phyloP scores from a whole-genome alignment of 2,888 invertebrate species.

The Chaetogeoica ovagalla region DNA sequence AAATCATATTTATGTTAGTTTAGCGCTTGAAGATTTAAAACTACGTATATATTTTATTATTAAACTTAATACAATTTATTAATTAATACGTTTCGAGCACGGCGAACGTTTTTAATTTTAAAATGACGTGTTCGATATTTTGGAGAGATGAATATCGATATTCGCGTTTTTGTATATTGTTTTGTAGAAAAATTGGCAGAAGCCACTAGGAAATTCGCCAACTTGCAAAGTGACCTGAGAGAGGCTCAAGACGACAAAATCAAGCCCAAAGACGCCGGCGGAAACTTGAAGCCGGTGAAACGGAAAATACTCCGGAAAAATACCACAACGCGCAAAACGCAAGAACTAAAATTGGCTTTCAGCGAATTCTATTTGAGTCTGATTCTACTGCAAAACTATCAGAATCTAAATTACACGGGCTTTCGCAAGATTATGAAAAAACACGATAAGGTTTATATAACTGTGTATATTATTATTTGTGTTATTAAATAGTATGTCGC shows the following conservation, averaged over 20 bases:
- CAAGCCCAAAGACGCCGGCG: conserved; percentile 58
- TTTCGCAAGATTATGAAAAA: conserved; percentile 99
- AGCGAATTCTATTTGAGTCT: conserved; percentile 97
- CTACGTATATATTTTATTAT: too few relatives aligned
- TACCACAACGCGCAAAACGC: conserved; percentile 57
- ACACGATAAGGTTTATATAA: conserved; percentile 84
- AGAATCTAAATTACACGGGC: conserved; percentile 96
- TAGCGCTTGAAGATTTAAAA: too few relatives aligned
- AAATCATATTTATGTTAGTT: too few relatives aligned
- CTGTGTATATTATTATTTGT: not conserved
- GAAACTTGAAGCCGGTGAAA: conserved; percentile 59
- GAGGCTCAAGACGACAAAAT: conserved; percentile 60
- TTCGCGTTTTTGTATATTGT: not conserved
- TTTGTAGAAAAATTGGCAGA: conserved; percentile 91
- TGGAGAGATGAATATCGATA: too few relatives aligned
- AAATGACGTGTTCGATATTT: too few relatives aligned
- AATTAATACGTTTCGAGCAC: too few relatives aligned
- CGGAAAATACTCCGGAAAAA: conserved; percentile 63
- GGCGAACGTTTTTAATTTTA: too few relatives aligned
- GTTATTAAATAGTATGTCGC: too few relatives aligned
- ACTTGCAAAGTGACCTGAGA: conserved; percentile 81
- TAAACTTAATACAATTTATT: too few relatives aligned
- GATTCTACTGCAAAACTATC: conserved; percentile 95
- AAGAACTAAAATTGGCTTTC: conserved; percentile 92
- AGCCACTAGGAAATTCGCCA: conserved; percentile 92